Percentiles rank a stretch among this genome's conserved stretches.
These are phyloP conservation scores for Neomorphus geoffroyi DNA, from an alignment of 2,797 vertebrate genomes.

Conservation along the genomic window DNA sequence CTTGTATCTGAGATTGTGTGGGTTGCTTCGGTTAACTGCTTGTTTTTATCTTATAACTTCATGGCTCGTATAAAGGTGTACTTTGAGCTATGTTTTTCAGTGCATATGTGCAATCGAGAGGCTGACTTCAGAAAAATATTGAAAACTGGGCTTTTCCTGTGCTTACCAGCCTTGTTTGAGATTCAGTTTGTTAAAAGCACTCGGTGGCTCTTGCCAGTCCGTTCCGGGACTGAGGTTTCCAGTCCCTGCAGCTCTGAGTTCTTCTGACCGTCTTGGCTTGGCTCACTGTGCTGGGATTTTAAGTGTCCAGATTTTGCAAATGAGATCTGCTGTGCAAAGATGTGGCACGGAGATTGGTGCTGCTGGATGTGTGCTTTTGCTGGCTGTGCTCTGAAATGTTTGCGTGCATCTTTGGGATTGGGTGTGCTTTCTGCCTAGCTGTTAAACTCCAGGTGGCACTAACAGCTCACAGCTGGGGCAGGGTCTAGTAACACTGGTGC, in stretches of 20 bases:
- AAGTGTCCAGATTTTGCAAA: not conserved
- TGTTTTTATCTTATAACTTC: not conserved
- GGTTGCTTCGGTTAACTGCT: not conserved
- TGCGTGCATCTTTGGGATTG: not conserved
- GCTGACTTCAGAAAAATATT: not conserved
- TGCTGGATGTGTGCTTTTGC: not conserved
- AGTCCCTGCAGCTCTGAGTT: not conserved
- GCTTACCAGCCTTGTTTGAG: not conserved
- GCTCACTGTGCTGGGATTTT: not conserved
- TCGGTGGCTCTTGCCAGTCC: not conserved
- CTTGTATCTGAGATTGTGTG: not conserved
- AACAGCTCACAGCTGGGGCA: not conserved
- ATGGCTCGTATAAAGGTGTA: not conserved
- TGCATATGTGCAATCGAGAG: not conserved
- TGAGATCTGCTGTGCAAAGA: not conserved
- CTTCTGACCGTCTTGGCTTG: not conserved
- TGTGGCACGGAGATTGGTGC: fast-evolving
- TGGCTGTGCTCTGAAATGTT: not conserved
- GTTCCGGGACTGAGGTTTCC: not conserved
- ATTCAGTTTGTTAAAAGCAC: not conserved
- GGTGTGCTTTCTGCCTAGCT: not conserved
- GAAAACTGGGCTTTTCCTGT: not conserved
- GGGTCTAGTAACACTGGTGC: not conserved
- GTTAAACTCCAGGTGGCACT: conserved; percentile 48
- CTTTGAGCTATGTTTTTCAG: not conserved